A percentile compares a stretch with the other conserved stretches of the same genome.
Conservation (phyloP, 2,888 invertebrate genomes). For the Laothoe populi region DNA sequence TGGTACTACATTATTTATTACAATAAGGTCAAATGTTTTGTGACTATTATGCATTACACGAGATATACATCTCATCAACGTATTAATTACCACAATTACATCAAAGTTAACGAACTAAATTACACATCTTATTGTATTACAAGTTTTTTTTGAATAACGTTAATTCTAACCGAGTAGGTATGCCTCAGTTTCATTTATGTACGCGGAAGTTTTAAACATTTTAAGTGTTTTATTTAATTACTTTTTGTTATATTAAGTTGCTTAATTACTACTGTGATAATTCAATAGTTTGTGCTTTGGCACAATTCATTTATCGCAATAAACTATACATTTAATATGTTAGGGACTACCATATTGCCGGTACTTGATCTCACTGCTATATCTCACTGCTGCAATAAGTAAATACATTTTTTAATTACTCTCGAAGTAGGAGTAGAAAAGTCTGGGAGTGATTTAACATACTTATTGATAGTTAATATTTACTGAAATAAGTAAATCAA, state of each 20-base stretch:
- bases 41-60: constrained; percentile 53
- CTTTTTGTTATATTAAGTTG: neutral
- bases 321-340: no score
- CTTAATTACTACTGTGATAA: neutral
- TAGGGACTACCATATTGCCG: no score
- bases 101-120: constrained; percentile 45
- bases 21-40: constrained; percentile 55
- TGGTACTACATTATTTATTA: constrained; percentile 39
- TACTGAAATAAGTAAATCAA: no score
- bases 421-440: no score
- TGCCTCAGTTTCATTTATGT: constrained; percentile 21
- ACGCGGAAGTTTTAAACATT: constrained; percentile 23
- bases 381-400: no score
- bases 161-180: no score
- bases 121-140: constrained; percentile 34
- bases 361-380: no score
- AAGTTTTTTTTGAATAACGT: constrained; percentile 43
- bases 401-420: no score
- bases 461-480: no score
- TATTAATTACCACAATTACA: constrained; percentile 55
- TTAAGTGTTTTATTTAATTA: constrained; percentile 24
- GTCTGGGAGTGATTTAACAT: no score
- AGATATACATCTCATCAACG: constrained; percentile 62
- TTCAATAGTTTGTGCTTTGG: no score
- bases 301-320: no score